A percentile compares a stretch with the other conserved stretches of the same genome.
Evolutionary conservation across 2,797 vertebrate species (phyloP).

Genomic region (Austrolebias charrua): DNA sequence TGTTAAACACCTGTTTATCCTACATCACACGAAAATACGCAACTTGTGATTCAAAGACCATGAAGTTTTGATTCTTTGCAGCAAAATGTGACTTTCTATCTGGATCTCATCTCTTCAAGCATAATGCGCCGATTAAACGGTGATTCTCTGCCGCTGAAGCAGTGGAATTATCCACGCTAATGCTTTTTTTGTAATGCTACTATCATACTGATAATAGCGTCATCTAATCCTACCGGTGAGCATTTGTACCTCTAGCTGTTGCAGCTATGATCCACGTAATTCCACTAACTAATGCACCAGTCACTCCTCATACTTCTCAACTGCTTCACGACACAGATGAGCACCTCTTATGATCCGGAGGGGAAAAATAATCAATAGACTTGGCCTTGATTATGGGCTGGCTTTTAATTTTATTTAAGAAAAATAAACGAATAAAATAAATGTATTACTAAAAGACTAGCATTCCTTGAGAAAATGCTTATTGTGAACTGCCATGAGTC

Average conservation of each 20-base stretch:
- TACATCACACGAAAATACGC: conserved; percentile 51
- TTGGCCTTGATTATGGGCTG: conserved; percentile 10
- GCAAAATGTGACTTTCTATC: conserved; percentile 59
- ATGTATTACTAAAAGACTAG: background rate
- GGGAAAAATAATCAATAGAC: conserved; percentile 42
- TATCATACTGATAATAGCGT: conserved; percentile 80
- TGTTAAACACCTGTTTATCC: conserved; percentile 73
- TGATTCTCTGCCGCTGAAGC: conserved; percentile 74
- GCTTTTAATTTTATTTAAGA: conserved; percentile 18
- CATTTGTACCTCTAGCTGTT: conserved; percentile 72
- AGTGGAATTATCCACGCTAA: conserved; percentile 81
- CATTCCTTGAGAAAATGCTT: no score
- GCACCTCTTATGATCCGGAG: conserved; percentile 62
- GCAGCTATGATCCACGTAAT: conserved; percentile 77
- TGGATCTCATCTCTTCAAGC: conserved; percentile 75
- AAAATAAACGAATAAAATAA: background rate
- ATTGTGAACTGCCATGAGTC: no score
- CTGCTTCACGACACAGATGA: conserved; percentile 49
- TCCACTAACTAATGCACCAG: conserved; percentile 80
- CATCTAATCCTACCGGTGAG: conserved; percentile 79
- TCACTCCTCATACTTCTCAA: conserved; percentile 59
- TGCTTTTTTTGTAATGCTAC: conserved; percentile 78
- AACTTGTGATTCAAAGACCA: conserved; percentile 71
- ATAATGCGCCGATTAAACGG: conserved; percentile 78
- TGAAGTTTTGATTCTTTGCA: conserved; percentile 59